These are phyloP conservation scores for Gymnocypris eckloni DNA, from an alignment of 2,797 vertebrate genomes.

Conservation along the genomic window DNA sequence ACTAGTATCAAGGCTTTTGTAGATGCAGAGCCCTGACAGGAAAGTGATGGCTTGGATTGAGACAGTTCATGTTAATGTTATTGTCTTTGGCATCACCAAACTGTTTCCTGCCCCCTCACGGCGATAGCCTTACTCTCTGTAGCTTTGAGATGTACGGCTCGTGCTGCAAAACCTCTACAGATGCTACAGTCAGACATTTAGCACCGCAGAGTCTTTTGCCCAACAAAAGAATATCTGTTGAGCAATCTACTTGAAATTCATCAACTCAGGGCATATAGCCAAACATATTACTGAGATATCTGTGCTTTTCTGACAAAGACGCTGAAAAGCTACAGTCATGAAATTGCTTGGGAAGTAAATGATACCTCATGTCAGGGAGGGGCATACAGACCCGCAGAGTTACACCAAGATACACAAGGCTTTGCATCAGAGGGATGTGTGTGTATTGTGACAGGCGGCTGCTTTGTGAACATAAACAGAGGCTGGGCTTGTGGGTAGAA, in stretches of 20 bases:
- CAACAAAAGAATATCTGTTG: constrained; percentile 15
- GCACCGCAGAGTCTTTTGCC: not conserved
- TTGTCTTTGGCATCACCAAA: constrained; percentile 59
- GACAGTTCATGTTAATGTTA: constrained; percentile 74
- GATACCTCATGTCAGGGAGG: constrained; percentile 13
- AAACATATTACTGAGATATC: constrained; percentile 40
- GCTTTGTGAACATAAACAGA: constrained; percentile 73
- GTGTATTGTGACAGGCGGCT: constrained; percentile 77
- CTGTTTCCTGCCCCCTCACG: constrained; percentile 36
- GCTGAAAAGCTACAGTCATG: constrained; percentile 35
- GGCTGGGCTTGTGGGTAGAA: constrained; percentile 67
- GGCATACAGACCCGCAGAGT: constrained; percentile 19
- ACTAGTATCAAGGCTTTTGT: constrained; percentile 68
- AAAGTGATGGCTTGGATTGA: constrained; percentile 80
- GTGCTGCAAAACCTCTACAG: constrained; percentile 9
- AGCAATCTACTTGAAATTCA: constrained; percentile 27
- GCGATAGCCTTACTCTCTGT: constrained; percentile 24
- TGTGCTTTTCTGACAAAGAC: constrained; percentile 23
- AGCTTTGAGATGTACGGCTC: constrained; percentile 28
- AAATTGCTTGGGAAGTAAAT: constrained; percentile 35
- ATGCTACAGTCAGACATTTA: not conserved
- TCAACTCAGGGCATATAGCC: constrained; percentile 12
- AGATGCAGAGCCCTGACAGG: constrained; percentile 73
- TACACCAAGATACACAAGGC: constrained; percentile 34
- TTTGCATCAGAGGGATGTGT: constrained; percentile 66